Conservation (phyloP, 2,888 invertebrate species). For the Pinctada fucata region DNA sequence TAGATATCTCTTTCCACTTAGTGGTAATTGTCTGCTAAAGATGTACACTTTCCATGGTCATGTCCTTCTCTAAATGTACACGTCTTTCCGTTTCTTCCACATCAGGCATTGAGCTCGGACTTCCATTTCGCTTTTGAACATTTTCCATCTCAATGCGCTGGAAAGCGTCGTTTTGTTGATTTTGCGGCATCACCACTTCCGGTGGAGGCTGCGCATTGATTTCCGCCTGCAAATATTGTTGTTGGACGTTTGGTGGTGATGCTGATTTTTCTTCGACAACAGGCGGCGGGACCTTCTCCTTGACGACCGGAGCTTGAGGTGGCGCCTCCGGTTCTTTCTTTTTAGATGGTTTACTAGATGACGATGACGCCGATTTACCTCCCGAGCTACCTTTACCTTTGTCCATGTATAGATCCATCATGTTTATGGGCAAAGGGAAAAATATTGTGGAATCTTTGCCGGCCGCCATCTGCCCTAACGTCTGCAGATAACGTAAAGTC, state of each 20-base stretch:
- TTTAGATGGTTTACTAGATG: background rate
- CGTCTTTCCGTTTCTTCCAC: too few relatives aligned
- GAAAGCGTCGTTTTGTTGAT: too few relatives aligned
- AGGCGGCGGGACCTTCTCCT: background rate
- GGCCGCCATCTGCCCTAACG: slow-evolving; percentile 72
- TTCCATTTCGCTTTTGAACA: too few relatives aligned
- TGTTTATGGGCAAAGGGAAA: slow-evolving; percentile 74
- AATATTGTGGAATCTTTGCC: slow-evolving; percentile 76
- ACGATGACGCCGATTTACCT: background rate
- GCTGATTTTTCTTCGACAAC: background rate
- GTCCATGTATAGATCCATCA: slow-evolving; percentile 45
- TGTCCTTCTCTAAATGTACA: background rate
- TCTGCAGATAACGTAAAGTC: slow-evolving; percentile 79
- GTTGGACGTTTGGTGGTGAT: background rate
- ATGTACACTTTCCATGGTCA: background rate
- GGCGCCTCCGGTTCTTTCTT: background rate
- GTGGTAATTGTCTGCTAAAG: background rate
- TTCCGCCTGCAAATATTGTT: background rate
- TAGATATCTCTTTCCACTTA: too few relatives aligned
- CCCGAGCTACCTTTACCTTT: background rate
- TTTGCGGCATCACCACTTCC: background rate
- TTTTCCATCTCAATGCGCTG: too few relatives aligned
- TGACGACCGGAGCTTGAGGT: background rate
- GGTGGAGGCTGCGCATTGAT: background rate
- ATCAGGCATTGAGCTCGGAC: too few relatives aligned